Conservation (phyloP, 2,797 vertebrate species). For the Anguilla anguilla region DNA sequence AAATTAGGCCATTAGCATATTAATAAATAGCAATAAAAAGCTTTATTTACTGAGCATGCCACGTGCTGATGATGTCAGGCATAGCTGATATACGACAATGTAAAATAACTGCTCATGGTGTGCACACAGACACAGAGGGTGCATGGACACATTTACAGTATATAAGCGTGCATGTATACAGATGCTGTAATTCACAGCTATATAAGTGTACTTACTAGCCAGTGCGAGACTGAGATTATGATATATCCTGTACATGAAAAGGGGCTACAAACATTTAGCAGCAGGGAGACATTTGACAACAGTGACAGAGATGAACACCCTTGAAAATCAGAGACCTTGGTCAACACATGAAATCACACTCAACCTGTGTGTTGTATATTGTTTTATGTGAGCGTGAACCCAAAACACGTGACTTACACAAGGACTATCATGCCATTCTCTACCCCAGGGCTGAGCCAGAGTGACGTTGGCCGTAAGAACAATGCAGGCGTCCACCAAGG, state of each 20-base stretch:
- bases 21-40: not conserved
- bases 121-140: slow-evolving; percentile 35
- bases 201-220: not conserved
- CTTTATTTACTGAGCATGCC: not conserved
- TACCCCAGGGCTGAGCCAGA: slow-evolving; percentile 63
- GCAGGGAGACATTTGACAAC: not conserved
- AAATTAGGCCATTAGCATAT: not conserved
- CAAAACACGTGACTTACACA: slow-evolving; percentile 31
- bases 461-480: slow-evolving; percentile 67
- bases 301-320: not conserved
- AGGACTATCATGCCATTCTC: slow-evolving; percentile 37
- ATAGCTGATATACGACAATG: not conserved
- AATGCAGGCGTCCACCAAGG: slow-evolving; percentile 64
- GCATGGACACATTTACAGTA: not conserved
- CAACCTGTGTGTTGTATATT: not conserved
- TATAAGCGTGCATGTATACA: not conserved
- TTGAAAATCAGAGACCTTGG: not conserved
- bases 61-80: not conserved
- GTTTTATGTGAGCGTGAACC: slow-evolving; percentile 40
- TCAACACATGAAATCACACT: too few relatives aligned
- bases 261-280: not conserved
- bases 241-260: not conserved
- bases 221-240: not conserved
- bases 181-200: not conserved
- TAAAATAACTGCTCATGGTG: not conserved